Conservation (phyloP, 2,113 vertebrate species). For the Laticauda colubrina region DNA sequence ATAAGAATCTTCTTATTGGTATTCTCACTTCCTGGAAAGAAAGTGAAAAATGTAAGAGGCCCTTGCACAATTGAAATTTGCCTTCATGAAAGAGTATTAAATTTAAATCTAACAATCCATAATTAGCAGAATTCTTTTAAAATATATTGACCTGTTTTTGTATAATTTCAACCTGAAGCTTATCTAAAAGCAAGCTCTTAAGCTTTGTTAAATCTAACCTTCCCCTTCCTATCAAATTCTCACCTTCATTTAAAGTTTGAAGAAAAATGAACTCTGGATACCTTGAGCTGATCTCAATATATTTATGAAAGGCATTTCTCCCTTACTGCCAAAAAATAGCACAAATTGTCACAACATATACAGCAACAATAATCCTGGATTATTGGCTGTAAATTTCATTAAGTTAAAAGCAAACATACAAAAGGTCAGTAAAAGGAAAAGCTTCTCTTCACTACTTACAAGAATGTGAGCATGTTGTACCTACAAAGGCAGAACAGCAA, state of each 20-base stretch:
- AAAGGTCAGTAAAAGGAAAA: conserved; percentile 1
- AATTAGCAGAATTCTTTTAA: neutral
- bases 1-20: neutral
- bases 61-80: neutral
- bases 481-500: neutral
- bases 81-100: neutral
- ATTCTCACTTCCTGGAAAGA: neutral
- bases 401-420: neutral
- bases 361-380: neutral
- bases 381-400: neutral
- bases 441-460: neutral
- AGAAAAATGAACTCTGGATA: neutral
- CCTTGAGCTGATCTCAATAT: neutral
- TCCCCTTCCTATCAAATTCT: neutral
- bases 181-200: neutral
- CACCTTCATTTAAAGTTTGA: neutral
- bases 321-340: too few relatives aligned
- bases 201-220: neutral
- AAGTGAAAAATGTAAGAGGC: neutral
- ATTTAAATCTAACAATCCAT: neutral
- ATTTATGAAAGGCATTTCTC: neutral
- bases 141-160: neutral
- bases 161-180: neutral
- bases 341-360: neutral
- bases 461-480: neutral